A percentile compares a stretch with the other conserved stretches of the same genome.
Evolutionary conservation across 1,140 invertebrate genomes (phyloP).

Genomic region (Ceratina calcarata): DNA sequence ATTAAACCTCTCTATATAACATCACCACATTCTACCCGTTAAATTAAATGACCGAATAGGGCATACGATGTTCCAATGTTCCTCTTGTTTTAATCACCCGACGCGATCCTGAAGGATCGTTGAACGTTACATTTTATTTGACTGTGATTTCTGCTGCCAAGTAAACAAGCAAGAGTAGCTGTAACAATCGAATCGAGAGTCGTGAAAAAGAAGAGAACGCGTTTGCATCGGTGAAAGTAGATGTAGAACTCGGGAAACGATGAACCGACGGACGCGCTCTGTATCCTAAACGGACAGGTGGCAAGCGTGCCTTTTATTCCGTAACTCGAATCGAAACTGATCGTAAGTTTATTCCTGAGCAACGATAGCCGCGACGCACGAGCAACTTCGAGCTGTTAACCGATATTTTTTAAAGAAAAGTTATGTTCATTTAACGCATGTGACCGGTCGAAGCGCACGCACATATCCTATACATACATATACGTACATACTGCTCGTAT

Average conservation of each 20-base stretch:
- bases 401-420: background rate
- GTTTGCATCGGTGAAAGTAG: background rate
- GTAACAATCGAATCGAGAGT: no score
- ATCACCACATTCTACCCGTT: no score
- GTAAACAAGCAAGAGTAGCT: no score
- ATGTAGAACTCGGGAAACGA: background rate
- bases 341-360: slow-evolving; percentile 34
- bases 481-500: background rate
- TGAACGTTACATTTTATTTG: no score
- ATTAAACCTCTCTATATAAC: background rate
- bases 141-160: no score
- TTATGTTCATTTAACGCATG: background rate
- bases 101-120: no score
- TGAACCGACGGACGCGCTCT: background rate
- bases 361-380: slow-evolving; percentile 26
- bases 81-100: no score
- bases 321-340: slow-evolving; percentile 25
- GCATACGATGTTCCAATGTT: no score
- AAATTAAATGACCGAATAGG: no score
- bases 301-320: slow-evolving; percentile 8
- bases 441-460: no score
- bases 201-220: no score
- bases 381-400: background rate
- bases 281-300: background rate
- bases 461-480: no score